Conservation (phyloP, 2,888 invertebrate species). For the Drosophila neutralis region DNA sequence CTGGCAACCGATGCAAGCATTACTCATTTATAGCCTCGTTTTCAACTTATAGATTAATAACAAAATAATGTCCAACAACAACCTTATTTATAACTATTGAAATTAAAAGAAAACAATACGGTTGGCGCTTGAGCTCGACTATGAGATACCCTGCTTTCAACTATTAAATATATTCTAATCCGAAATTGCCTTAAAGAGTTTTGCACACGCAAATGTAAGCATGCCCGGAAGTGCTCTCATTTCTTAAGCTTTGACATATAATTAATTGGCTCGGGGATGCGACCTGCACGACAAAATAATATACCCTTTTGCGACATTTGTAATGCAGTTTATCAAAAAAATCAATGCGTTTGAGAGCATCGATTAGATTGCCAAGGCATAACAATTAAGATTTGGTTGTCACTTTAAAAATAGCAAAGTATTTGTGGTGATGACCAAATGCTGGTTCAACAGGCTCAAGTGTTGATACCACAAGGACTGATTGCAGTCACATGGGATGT, state of each 20-base stretch:
- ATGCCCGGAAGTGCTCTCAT: neutral
- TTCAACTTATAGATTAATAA: neutral
- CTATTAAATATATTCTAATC: neutral
- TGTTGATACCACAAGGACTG: slow-evolving; percentile 35
- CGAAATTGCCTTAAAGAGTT: neutral
- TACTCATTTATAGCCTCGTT: neutral
- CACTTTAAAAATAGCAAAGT: slow-evolving; percentile 12
- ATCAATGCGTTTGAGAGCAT: slow-evolving; percentile 38
- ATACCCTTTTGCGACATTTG: neutral
- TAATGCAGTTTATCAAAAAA: neutral
- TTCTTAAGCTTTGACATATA: neutral
- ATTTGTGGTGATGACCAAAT: slow-evolving; percentile 14
- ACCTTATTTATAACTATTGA: neutral
- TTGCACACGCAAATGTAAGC: neutral
- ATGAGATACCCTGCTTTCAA: neutral
- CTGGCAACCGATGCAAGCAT: neutral
- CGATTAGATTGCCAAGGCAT: slow-evolving; percentile 42
- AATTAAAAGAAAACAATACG: neutral
- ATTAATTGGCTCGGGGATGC: too few species aligned
- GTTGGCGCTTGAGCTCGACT: neutral
- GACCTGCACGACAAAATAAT: neutral
- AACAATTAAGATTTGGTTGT: slow-evolving; percentile 4
- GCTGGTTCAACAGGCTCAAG: slow-evolving; percentile 11
- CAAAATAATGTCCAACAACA: neutral
- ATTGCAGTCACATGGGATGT: slow-evolving; percentile 47